These are phyloP conservation scores for Platycheirus albimanus DNA, from an alignment of 2,888 invertebrate genomes.

Conservation along the genomic window DNA sequence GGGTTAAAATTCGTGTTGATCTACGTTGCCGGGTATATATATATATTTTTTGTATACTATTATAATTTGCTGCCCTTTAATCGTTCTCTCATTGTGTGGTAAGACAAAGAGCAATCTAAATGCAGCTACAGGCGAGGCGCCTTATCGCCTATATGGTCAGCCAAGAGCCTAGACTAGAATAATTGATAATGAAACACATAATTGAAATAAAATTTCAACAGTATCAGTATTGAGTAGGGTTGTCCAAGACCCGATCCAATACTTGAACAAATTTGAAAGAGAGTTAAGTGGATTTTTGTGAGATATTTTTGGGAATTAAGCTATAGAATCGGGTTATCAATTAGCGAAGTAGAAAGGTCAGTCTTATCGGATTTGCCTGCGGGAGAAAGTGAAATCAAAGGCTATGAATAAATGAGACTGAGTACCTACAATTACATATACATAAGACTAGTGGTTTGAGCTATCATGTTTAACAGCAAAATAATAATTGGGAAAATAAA, in stretches of 20 bases:
- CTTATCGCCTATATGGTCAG: conserved; percentile 40
- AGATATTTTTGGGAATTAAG: conserved; percentile 19
- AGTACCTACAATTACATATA: too few relatives aligned
- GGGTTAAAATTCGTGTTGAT: conserved; percentile 33
- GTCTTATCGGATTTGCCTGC: conserved; percentile 34
- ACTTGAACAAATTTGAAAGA: conserved; percentile 4
- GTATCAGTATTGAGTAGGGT: background rate
- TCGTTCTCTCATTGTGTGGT: too few relatives aligned
- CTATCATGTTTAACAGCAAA: conserved; percentile 26
- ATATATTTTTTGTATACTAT: conserved; percentile 23
- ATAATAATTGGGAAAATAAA: too few relatives aligned
- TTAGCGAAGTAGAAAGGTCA: conserved; percentile 29
- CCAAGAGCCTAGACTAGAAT: conserved; percentile 9
- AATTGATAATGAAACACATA: conserved; percentile 40
- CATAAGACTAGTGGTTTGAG: conserved; percentile 19
- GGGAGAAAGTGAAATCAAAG: conserved; percentile 43
- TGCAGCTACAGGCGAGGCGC: conserved; percentile 41
- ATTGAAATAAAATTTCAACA: conserved; percentile 11
- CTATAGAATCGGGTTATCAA: conserved; percentile 52
- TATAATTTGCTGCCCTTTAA: too few relatives aligned
- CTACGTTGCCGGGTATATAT: conserved; percentile 5
- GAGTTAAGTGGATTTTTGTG: conserved; percentile 25
- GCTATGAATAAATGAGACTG: conserved; percentile 24
- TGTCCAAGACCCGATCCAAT: conserved; percentile 5
- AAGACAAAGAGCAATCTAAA: conserved; percentile 40